Conservation (phyloP, 1,140 invertebrate species). For the Bombus turneri region DNA sequence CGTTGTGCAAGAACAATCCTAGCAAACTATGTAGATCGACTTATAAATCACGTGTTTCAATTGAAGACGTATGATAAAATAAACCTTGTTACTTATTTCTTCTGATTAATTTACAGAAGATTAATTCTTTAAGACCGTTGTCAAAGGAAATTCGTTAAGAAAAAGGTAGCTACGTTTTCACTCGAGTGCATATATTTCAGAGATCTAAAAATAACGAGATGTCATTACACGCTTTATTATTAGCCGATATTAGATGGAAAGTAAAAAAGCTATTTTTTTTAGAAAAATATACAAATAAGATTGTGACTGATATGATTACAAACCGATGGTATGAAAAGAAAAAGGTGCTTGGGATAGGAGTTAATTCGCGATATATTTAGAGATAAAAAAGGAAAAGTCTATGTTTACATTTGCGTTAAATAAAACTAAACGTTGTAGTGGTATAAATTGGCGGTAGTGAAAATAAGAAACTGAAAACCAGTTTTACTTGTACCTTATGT, state of each 20-base stretch:
- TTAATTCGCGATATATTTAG: background rate
- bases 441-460: background rate
- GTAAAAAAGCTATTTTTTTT: background rate
- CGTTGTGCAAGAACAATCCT: background rate
- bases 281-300: background rate
- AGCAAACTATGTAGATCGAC: background rate
- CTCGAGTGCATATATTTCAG: too few relatives aligned
- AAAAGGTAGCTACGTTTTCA: too few relatives aligned
- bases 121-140: too few relatives aligned
- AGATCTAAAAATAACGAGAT: too few relatives aligned
- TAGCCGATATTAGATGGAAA: background rate
- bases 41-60: background rate
- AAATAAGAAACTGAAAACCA: constrained; percentile 1
- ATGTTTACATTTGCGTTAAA: background rate
- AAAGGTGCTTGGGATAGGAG: too few relatives aligned
- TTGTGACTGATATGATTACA: background rate
- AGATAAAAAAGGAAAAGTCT: background rate
- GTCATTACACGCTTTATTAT: background rate
- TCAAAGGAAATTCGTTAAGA: too few relatives aligned
- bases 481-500: background rate
- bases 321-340: too few relatives aligned
- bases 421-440: background rate
- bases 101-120: too few relatives aligned
- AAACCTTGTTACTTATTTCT: background rate
- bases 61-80: background rate